phyloP scores from a whole-genome alignment of 2,113 vertebrate genomes.

The Cnemophilus loriae region DNA sequence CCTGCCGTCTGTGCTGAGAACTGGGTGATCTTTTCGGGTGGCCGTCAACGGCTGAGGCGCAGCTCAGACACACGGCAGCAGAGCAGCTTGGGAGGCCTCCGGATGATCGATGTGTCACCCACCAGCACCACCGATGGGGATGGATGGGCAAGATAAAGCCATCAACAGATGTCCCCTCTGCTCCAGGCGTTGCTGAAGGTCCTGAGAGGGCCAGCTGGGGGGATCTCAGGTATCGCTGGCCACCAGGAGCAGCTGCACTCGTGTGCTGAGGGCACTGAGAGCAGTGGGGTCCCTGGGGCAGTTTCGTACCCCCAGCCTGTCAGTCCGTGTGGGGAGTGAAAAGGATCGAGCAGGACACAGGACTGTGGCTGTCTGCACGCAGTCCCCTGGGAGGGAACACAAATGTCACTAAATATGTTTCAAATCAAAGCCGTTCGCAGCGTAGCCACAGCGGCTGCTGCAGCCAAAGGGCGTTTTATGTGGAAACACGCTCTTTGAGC shows the following conservation, averaged over 20 bases:
- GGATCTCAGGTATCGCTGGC: neutral
- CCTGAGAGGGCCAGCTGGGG: neutral
- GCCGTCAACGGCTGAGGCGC: fast-evolving
- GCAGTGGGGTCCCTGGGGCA: neutral
- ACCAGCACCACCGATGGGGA: fast-evolving
- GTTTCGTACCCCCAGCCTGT: neutral
- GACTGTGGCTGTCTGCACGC: neutral
- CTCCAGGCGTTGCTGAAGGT: neutral
- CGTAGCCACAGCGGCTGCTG: neutral
- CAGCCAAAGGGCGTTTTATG: neutral
- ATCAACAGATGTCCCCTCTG: neutral
- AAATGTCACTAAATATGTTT: neutral
- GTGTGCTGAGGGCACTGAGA: neutral
- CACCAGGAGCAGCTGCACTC: neutral
- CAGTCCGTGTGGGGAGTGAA: fast-evolving
- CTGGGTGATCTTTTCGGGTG: neutral
- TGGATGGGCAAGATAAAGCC: neutral
- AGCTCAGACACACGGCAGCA: fast-evolving
- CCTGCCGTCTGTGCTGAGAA: neutral
- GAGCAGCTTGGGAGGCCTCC: neutral
- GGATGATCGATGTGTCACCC: neutral
- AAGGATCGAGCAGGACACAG: neutral
- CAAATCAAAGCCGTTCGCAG: neutral
- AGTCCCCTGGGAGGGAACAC: neutral
- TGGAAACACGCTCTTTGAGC: neutral